Percentiles rank a stretch among this genome's conserved stretches.
Evolutionary conservation across 2,888 invertebrate species (phyloP).

Genomic region (Scelioninae gen. 1): DNA sequence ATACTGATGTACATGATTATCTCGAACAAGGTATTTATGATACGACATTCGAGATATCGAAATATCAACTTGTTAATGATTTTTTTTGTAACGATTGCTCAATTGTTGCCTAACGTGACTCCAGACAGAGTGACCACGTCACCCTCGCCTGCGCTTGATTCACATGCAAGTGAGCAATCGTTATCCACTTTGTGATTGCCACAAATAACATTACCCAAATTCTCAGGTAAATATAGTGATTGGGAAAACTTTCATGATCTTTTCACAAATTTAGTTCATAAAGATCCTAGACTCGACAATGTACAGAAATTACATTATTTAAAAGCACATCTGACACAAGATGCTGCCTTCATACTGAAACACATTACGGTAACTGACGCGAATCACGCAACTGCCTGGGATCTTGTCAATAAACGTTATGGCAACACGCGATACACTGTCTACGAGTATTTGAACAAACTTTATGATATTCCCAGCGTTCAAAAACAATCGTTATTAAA

Average conservation of each 20-base stretch:
- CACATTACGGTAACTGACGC: not conserved
- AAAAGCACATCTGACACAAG: slow-evolving; percentile 1
- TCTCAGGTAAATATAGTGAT: not conserved
- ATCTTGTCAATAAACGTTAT: not conserved
- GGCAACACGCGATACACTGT: not conserved
- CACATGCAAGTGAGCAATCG: not conserved
- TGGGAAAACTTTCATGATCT: slow-evolving; percentile 8
- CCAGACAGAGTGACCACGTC: too few relatives aligned
- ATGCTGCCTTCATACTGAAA: not conserved
- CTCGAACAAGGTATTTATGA: too few relatives aligned
- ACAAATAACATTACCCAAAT: not conserved
- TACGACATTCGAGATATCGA: too few relatives aligned
- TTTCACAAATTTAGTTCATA: not conserved
- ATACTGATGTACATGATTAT: too few relatives aligned
- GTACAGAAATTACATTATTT: slow-evolving; percentile 3
- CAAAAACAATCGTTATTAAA: not conserved
- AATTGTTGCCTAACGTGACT: too few relatives aligned
- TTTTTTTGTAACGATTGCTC: too few relatives aligned
- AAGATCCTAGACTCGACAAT: not conserved
- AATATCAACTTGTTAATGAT: too few relatives aligned
- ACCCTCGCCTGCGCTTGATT: not conserved
- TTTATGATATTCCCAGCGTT: not conserved
- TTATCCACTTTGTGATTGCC: not conserved
- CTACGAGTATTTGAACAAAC: not conserved
- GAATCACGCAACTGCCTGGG: not conserved